Evolutionary conservation across 2,888 invertebrate genomes (phyloP).

Genomic region (Phaonia tiefii): DNA sequence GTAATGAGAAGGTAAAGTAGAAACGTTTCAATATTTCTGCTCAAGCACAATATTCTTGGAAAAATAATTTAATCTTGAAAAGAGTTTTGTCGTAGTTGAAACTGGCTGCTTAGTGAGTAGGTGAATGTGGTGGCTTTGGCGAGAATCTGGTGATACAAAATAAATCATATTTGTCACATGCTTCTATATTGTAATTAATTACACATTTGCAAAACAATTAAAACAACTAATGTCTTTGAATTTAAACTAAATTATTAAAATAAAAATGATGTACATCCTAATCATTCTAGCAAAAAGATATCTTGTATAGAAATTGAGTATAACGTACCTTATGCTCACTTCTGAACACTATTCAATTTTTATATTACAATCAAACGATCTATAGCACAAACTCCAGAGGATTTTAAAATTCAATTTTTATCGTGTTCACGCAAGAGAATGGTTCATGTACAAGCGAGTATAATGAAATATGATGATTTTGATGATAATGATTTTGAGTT

Average conservation of each 20-base stretch:
- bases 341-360: constrained; percentile 50
- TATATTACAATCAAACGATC: constrained; percentile 19
- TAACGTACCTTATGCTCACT: constrained; percentile 81
- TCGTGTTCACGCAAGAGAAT: neutral
- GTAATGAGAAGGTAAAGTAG: too few relatives aligned
- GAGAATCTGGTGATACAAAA: neutral
- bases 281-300: constrained; percentile 1
- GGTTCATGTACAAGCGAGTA: neutral
- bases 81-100: neutral
- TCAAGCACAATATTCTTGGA: constrained; percentile 10
- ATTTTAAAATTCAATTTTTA: neutral
- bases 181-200: neutral
- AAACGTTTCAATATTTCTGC: neutral
- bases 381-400: constrained; percentile 24
- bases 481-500: too few relatives aligned
- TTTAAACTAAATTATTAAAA: constrained; percentile 27
- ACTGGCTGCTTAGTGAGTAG: neutral
- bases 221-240: constrained; percentile 15
- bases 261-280: constrained; percentile 11
- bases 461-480: too few relatives aligned
- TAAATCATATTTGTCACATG: neutral
- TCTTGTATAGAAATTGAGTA: constrained; percentile 46
- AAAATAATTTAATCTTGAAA: neutral
- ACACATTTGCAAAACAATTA: too few relatives aligned
- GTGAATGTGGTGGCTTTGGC: neutral